A percentile compares a stretch with the other conserved stretches of the same genome.
These are phyloP conservation scores for Thomomys bottae DNA, from an alignment of 2,113 vertebrate genomes.

Conservation along the genomic window DNA sequence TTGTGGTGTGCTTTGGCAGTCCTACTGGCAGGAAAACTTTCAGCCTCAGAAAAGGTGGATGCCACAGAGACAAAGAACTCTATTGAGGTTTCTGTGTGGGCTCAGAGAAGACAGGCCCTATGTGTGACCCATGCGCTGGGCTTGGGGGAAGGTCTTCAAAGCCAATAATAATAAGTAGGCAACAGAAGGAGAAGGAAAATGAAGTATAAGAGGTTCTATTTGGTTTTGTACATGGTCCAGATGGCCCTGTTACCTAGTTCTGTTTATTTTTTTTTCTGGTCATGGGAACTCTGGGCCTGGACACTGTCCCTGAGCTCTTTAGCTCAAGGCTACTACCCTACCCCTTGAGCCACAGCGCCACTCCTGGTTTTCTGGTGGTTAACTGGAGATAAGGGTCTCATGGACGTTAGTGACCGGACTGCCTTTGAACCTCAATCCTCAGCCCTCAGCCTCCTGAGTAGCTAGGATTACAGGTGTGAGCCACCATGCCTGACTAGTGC, in stretches of 20 bases:
- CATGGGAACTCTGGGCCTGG: too few relatives aligned
- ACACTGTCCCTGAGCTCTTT: too few relatives aligned
- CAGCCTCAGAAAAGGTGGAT: not conserved
- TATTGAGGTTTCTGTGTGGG: not conserved
- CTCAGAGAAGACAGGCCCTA: not conserved
- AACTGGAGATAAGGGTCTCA: too few relatives aligned
- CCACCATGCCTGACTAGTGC: too few relatives aligned
- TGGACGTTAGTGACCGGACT: too few relatives aligned
- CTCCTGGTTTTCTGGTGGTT: too few relatives aligned
- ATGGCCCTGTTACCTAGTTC: not conserved
- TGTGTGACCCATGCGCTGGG: not conserved
- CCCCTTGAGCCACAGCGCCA: too few relatives aligned
- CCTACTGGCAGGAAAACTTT: not conserved
- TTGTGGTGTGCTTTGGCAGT: not conserved
- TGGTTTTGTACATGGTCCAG: not conserved
- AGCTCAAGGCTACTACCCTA: too few relatives aligned
- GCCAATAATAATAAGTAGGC: not conserved
- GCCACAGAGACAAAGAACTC: not conserved
- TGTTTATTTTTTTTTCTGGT: not conserved
- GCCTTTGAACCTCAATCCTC: too few relatives aligned
- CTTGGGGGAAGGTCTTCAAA: not conserved
- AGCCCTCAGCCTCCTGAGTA: too few relatives aligned
- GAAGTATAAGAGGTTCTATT: not conserved
- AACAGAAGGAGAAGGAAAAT: not conserved
- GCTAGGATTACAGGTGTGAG: too few relatives aligned